Evolutionary conservation across 92 coral and sea anemone species (phyloP).

Genomic region (Scolanthus callimorphus): DNA sequence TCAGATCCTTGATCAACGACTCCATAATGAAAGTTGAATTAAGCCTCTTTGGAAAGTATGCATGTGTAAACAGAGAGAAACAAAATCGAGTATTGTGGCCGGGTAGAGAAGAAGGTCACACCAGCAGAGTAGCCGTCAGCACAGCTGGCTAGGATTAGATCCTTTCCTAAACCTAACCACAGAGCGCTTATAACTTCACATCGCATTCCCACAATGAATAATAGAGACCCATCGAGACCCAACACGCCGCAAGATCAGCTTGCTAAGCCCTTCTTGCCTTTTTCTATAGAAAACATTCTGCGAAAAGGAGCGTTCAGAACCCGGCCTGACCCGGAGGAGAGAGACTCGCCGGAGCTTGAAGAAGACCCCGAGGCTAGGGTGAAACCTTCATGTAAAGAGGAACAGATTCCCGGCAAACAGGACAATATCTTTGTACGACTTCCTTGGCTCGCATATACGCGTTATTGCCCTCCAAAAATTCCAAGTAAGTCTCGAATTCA

Average conservation of each 20-base stretch:
- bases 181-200: conserved; percentile 20
- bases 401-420: neutral
- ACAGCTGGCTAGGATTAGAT: conserved; percentile 44
- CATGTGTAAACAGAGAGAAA: conserved; percentile 61
- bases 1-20: conserved; percentile 71
- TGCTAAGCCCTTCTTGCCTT: conserved; percentile 28
- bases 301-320: conserved; percentile 24
- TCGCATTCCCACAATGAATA: conserved; percentile 29
- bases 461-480: conserved; percentile 93
- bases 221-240: conserved; percentile 14
- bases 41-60: conserved; percentile 61
- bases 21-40: conserved; percentile 72
- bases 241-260: conserved; percentile 27
- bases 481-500: conserved; percentile 88
- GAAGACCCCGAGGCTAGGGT: neutral
- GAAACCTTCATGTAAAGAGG: neutral
- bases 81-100: conserved; percentile 54
- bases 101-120: conserved; percentile 18
- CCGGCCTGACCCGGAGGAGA: conserved; percentile 26
- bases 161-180: conserved; percentile 17
- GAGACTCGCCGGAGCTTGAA: neutral
- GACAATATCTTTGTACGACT: conserved; percentile 41
- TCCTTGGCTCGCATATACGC: conserved; percentile 90
- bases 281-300: conserved; percentile 35
- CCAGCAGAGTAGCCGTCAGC: conserved; percentile 8